Evolutionary conservation across 2,888 invertebrate genomes (phyloP).

Genomic region (Argynnis bischoffii): DNA sequence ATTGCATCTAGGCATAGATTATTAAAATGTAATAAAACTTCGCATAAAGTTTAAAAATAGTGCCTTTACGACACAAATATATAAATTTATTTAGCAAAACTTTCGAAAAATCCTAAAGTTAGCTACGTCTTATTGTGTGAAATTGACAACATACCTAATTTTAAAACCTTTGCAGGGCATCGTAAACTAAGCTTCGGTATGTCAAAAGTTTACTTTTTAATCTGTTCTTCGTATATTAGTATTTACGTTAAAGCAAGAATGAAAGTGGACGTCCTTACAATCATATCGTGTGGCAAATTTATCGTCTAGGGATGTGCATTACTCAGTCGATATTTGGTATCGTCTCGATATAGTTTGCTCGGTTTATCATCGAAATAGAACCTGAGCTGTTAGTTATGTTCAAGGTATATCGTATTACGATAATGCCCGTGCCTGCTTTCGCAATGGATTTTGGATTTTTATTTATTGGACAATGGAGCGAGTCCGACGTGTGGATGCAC

Average conservation of each 20-base stretch:
- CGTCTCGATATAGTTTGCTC: constrained; percentile 68
- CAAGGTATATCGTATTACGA: constrained; percentile 65
- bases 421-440: constrained; percentile 61
- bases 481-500: constrained; percentile 29
- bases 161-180: constrained; percentile 1
- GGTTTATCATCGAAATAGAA: constrained; percentile 69
- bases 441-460: constrained; percentile 48
- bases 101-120: neutral
- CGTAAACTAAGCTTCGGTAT: constrained; percentile 19
- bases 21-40: too few relatives aligned
- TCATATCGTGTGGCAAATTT: constrained; percentile 43
- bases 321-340: constrained; percentile 60
- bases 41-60: too few relatives aligned
- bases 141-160: constrained; percentile 12
- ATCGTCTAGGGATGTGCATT: constrained; percentile 41
- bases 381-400: constrained; percentile 61
- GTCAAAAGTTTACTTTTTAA: constrained; percentile 1
- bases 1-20: too few relatives aligned
- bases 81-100: too few relatives aligned
- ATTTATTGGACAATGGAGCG: constrained; percentile 45
- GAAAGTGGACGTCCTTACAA: constrained; percentile 33
- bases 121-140: constrained; percentile 2
- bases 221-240: neutral
- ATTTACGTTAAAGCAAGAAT: constrained; percentile 13
- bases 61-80: too few relatives aligned